Conservation (phyloP, 64 coral and sea anemone genomes). For the Stichodactyla helianthus region DNA sequence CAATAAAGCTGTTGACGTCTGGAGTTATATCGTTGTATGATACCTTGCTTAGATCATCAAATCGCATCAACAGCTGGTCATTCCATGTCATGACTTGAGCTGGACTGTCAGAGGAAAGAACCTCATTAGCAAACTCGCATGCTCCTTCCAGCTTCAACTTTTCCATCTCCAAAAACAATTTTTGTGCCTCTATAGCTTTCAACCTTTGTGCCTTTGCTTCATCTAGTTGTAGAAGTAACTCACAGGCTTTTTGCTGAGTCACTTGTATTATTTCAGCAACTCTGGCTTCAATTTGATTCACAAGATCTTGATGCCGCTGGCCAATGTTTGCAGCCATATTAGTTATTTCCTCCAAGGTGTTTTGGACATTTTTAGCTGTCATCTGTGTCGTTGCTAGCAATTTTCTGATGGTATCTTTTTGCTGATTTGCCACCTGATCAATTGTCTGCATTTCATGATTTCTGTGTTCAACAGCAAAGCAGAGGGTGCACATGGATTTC, state of each 20-base stretch:
- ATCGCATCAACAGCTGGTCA: not conserved
- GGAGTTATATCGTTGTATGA: not conserved
- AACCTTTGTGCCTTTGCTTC: not conserved
- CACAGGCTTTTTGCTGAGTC: not conserved
- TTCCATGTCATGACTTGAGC: not conserved
- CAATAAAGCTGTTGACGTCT: slow-evolving; percentile 2
- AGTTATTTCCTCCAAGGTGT: not conserved
- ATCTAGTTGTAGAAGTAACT: not conserved
- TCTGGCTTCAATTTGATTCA: not conserved
- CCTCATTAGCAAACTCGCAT: not conserved
- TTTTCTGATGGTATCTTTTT: slow-evolving; percentile 5
- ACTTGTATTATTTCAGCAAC: not conserved
- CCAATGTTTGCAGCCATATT: not conserved
- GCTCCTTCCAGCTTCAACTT: slow-evolving; percentile 12
- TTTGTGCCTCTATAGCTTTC: not conserved
- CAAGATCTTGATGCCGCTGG: not conserved
- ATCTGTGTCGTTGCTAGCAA: not conserved
- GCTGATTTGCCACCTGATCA: not conserved
- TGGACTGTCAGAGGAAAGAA: not conserved
- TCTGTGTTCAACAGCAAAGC: slow-evolving; percentile 24
- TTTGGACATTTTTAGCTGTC: not conserved
- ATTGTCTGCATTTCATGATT: not conserved
- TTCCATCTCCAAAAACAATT: slow-evolving; percentile 1
- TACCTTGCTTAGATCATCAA: not conserved
- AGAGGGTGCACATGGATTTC: slow-evolving; percentile 2